Evolutionary conservation across 2,113 vertebrate species (phyloP).

Genomic region (Brachypodius melanocephalos): DNA sequence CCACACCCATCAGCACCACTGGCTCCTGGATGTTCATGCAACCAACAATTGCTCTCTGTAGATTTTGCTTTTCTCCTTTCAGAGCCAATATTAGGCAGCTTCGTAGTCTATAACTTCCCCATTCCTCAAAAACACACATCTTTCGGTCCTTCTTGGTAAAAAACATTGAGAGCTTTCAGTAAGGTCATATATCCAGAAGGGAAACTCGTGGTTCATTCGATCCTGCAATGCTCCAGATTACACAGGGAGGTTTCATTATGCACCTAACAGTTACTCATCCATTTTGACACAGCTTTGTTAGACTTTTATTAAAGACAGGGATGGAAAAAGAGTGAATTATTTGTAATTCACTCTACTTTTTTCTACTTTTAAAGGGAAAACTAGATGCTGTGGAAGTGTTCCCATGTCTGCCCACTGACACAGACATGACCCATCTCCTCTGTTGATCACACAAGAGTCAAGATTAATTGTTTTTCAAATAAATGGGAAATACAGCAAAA

Average conservation of each 20-base stretch:
- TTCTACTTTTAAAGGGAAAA: background rate
- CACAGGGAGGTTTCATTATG: constrained; percentile 69
- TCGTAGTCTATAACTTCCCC: background rate
- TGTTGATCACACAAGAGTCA: accelerated
- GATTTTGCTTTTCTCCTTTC: background rate
- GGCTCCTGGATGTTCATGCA: background rate
- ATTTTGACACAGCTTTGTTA: constrained; percentile 55
- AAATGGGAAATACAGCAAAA: background rate
- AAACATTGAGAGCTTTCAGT: constrained; percentile 40
- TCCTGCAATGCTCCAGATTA: constrained; percentile 21
- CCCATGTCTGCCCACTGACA: background rate
- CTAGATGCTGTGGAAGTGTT: background rate
- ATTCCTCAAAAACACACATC: background rate
- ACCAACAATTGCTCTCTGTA: background rate
- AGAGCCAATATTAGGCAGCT: background rate
- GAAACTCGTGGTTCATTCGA: constrained; percentile 43
- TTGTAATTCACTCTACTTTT: constrained; percentile 35
- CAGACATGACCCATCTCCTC: background rate
- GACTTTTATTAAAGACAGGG: constrained; percentile 59
- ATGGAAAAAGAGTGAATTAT: constrained; percentile 35
- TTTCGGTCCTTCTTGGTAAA: constrained; percentile 9
- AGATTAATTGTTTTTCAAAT: background rate
- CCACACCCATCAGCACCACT: background rate
- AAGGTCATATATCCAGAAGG: constrained; percentile 43
- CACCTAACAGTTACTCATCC: constrained; percentile 59